Evolutionary conservation across 2,888 invertebrate species (phyloP).

Genomic region (Hanleya hanleyi): DNA sequence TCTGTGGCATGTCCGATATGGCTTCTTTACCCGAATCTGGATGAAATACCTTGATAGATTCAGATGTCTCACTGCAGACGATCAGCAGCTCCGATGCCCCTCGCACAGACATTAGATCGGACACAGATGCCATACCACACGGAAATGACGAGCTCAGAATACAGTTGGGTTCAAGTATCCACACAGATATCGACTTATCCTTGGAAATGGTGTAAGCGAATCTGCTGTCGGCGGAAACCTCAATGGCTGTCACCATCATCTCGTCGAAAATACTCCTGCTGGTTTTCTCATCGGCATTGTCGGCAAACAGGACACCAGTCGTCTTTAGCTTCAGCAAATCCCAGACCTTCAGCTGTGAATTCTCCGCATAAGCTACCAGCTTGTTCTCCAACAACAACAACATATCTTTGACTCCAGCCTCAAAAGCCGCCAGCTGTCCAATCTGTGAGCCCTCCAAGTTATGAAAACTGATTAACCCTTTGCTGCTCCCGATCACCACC

Average conservation of each 20-base stretch:
- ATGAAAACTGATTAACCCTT: not conserved
- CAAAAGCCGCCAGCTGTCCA: not conserved
- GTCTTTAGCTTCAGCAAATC: not conserved
- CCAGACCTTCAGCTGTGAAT: not conserved
- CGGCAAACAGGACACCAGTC: not conserved
- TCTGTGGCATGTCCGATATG: constrained; percentile 29
- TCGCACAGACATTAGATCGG: not conserved
- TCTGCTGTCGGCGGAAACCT: not conserved
- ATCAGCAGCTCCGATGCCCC: constrained; percentile 5
- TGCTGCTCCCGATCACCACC: not conserved
- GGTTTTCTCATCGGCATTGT: not conserved
- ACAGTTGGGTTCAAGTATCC: not conserved
- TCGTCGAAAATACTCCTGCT: not conserved
- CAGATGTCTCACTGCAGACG: constrained; percentile 36
- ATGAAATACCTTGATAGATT: constrained; percentile 37
- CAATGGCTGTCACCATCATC: not conserved
- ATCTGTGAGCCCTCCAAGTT: not conserved
- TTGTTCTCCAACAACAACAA: not conserved
- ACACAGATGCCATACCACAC: not conserved
- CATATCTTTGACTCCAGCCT: not conserved
- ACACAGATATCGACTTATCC: not conserved
- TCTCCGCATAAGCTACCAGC: not conserved
- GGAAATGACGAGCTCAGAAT: not conserved
- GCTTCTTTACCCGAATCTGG: constrained; percentile 30
- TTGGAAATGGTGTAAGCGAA: not conserved